phyloP scores from a whole-genome alignment of 2,113 vertebrate genomes.

The Austrofundulus limnaeus region DNA sequence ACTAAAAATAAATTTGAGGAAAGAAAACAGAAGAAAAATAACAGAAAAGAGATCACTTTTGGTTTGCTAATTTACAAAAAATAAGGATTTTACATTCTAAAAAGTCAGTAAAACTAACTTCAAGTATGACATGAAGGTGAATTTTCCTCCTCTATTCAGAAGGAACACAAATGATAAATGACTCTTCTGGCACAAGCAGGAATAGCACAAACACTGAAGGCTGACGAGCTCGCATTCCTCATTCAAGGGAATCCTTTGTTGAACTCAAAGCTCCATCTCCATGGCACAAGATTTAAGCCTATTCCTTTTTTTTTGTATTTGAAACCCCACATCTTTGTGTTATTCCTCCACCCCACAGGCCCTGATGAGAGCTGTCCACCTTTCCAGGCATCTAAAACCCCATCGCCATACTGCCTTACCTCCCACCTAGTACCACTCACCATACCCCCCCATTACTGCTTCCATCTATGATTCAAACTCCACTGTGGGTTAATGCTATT shows the following conservation, averaged over 20 bases:
- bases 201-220: slow-evolving; percentile 44
- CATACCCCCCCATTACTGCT: slow-evolving; percentile 48
- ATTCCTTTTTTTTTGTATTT: slow-evolving; percentile 60
- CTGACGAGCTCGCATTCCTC: slow-evolving; percentile 43
- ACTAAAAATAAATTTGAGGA: no score
- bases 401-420: slow-evolving; percentile 53
- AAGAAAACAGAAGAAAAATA: no score
- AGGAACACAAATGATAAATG: slow-evolving; percentile 48
- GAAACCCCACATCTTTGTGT: slow-evolving; percentile 57
- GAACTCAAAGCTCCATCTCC: slow-evolving; percentile 63
- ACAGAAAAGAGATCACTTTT: no score
- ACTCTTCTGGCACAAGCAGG: slow-evolving; percentile 44
- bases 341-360: slow-evolving; percentile 58
- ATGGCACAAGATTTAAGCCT: slow-evolving; percentile 58
- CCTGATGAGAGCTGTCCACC: slow-evolving; percentile 67
- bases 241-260: slow-evolving; percentile 67
- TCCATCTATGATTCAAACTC: slow-evolving; percentile 69
- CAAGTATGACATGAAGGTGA: slow-evolving; percentile 34
- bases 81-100: not conserved
- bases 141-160: slow-evolving; percentile 40
- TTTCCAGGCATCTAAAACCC: slow-evolving; percentile 45
- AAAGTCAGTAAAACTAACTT: slow-evolving; percentile 29
- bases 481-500: slow-evolving; percentile 76
- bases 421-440: slow-evolving; percentile 61
- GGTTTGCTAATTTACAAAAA: no score